A percentile compares a stretch with the other conserved stretches of the same genome.
Evolutionary conservation across 2,113 vertebrate genomes (phyloP).

Genomic region (Sylvietta virens): DNA sequence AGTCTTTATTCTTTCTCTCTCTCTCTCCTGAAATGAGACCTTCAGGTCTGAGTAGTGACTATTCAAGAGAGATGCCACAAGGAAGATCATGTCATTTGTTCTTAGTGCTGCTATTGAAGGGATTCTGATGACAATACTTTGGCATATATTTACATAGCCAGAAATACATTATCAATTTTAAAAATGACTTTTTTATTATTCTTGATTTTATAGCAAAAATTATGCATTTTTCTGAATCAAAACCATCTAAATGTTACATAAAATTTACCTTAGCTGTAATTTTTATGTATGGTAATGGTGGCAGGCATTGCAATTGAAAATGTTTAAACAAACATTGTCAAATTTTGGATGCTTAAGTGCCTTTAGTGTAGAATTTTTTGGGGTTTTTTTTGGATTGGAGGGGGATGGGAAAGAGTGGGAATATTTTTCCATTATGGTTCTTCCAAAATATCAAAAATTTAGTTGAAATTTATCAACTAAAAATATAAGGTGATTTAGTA

Average conservation of each 20-base stretch:
- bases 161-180: background rate
- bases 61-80: background rate
- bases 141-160: background rate
- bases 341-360: background rate
- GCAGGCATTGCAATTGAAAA: background rate
- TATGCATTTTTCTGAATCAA: background rate
- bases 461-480: background rate
- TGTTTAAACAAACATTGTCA: background rate
- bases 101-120: background rate
- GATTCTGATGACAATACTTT: background rate
- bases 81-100: background rate
- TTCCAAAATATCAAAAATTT: background rate
- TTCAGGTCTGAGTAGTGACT: background rate
- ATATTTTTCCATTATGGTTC: rapidly evolving
- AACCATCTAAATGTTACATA: rapidly evolving
- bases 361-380: background rate
- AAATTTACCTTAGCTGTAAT: background rate
- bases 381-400: too few relatives aligned
- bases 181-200: background rate
- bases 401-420: background rate
- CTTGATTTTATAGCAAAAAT: background rate
- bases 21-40: background rate
- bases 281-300: background rate
- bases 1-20: background rate
- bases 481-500: background rate